These are phyloP conservation scores for Tolypeutes matacus DNA, from an alignment of 2,797 vertebrate species.

Conservation along the genomic window DNA sequence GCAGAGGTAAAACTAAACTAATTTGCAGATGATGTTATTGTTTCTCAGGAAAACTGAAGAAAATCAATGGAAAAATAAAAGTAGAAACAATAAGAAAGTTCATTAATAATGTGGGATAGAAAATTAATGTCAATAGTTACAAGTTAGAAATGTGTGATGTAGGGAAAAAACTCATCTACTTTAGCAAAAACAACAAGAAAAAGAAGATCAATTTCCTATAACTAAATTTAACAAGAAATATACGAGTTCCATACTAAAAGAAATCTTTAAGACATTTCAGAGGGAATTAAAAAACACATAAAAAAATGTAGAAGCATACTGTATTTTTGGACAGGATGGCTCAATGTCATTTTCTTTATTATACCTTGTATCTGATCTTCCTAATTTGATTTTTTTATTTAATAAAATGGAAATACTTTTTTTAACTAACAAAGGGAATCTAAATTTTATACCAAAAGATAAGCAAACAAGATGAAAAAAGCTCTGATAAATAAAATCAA, in stretches of 20 bases:
- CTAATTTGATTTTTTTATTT: background rate
- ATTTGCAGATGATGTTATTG: background rate
- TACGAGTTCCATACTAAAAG: background rate
- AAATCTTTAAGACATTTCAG: conserved; percentile 16
- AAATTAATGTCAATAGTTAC: conserved; percentile 19
- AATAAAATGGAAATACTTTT: background rate
- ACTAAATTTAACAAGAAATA: conserved; percentile 56
- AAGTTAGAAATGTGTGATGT: background rate
- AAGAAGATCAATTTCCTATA: conserved; percentile 4
- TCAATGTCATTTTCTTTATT: background rate
- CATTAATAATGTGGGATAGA: background rate
- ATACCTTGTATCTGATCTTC: background rate
- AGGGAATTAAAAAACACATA: conserved; percentile 23
- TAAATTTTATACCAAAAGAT: conserved; percentile 47
- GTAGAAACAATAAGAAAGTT: background rate
- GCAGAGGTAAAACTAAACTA: background rate
- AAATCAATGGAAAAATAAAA: conserved; percentile 23
- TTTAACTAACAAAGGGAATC: conserved; percentile 49
- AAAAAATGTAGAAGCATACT: background rate
- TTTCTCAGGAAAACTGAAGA: conserved; percentile 17
- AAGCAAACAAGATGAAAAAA: conserved; percentile 42
- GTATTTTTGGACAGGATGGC: conserved; percentile 41
- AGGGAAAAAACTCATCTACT: background rate
- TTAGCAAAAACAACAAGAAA: background rate
- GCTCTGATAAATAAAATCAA: conserved; percentile 26